Conservation (phyloP, 2,797 vertebrate genomes). For the Chelon auratus region DNA sequence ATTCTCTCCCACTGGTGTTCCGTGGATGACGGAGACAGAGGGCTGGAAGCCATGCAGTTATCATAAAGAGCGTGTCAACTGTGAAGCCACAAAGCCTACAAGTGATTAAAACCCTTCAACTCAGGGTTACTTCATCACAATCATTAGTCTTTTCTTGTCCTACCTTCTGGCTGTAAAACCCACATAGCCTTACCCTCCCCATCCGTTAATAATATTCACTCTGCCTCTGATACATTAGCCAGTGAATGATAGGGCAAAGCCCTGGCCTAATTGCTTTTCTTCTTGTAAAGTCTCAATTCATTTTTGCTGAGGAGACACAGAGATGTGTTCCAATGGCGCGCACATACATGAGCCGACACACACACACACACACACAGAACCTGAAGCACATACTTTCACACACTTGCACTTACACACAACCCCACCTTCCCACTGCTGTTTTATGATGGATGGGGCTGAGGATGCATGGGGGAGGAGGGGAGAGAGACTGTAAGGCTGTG, state of each 20-base stretch:
- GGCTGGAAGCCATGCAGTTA: constrained; percentile 68
- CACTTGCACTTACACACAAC: constrained; percentile 68
- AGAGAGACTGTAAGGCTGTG: constrained; percentile 60
- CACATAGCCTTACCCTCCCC: constrained; percentile 67
- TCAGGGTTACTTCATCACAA: constrained; percentile 79
- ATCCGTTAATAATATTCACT: constrained; percentile 84
- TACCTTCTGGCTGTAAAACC: constrained; percentile 77
- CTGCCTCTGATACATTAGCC: constrained; percentile 86
- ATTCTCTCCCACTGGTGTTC: constrained; percentile 59
- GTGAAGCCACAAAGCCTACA: constrained; percentile 77
- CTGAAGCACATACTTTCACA: constrained; percentile 49
- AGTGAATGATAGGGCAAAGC: constrained; percentile 88
- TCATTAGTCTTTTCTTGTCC: constrained; percentile 79
- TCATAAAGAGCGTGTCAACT: constrained; percentile 77
- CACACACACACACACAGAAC: constrained; percentile 34
- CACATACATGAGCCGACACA: constrained; percentile 56
- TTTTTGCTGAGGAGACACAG: constrained; percentile 83
- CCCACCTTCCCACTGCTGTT: constrained; percentile 83
- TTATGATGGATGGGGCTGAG: constrained; percentile 92
- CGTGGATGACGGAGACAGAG: constrained; percentile 46
- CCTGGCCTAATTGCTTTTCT: constrained; percentile 86
- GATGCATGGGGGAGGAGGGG: constrained; percentile 75
- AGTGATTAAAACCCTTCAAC: constrained; percentile 83
- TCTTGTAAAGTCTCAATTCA: constrained; percentile 83
- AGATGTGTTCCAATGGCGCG: constrained; percentile 62